These are phyloP conservation scores for Alexandromys fortis DNA, from an alignment of 2,113 vertebrate genomes.

Conservation along the genomic window DNA sequence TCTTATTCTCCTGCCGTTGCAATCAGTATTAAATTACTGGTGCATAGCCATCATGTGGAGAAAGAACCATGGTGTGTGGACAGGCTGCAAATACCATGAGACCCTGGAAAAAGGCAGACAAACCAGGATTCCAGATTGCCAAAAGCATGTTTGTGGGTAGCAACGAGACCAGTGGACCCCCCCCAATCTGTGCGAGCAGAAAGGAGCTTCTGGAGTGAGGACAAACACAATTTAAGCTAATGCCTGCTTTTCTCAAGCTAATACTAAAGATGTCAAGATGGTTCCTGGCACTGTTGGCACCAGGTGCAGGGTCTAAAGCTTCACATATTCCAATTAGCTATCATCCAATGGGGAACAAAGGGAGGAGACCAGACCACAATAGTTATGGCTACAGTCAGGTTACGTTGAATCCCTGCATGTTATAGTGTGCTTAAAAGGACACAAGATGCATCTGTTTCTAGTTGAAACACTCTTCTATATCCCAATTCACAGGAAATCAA, in stretches of 20 bases:
- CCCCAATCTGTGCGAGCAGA: not conserved
- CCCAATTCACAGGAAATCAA: not conserved
- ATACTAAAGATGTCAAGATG: not conserved
- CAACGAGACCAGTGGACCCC: not conserved
- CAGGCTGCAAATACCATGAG: not conserved
- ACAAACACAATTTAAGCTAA: not conserved
- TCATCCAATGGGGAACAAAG: not conserved
- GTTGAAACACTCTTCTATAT: not conserved
- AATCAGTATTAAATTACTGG: not conserved
- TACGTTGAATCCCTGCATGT: not conserved
- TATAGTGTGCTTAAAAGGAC: too few species aligned
- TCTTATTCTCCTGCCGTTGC: not conserved
- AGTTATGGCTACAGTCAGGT: not conserved
- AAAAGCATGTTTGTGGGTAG: not conserved
- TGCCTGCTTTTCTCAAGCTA: not conserved
- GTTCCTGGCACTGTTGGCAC: not conserved
- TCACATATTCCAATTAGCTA: not conserved
- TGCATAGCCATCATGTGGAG: not conserved
- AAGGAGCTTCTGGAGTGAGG: not conserved
- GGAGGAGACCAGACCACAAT: not conserved
- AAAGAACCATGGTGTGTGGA: not conserved
- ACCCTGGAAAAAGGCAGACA: not conserved
- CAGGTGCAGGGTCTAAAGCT: not conserved
- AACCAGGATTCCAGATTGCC: not conserved
- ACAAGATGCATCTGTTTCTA: too few species aligned